These are phyloP conservation scores for Ochotona princeps DNA, from an alignment of 2,113 vertebrate genomes.

Conservation along the genomic window DNA sequence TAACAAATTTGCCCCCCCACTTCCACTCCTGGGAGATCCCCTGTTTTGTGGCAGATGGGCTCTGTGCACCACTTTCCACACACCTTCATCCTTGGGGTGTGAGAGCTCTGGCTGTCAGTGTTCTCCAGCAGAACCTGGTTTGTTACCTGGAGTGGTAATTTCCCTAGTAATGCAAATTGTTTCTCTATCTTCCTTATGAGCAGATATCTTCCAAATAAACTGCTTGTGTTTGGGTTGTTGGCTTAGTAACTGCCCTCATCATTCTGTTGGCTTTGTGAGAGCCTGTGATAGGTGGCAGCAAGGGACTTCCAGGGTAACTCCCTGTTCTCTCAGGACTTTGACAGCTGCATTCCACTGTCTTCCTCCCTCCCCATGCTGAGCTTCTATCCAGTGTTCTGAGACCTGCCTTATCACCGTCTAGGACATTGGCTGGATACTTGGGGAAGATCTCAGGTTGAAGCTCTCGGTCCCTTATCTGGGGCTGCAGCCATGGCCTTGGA, in stretches of 20 bases:
- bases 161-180: not conserved
- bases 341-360: not conserved
- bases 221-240: not conserved
- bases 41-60: not conserved
- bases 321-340: accelerated
- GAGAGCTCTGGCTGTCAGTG: not conserved
- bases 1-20: not conserved
- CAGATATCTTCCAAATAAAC: not conserved
- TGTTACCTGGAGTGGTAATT: not conserved
- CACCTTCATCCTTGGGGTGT: not conserved
- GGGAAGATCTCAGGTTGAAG: not conserved
- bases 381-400: not conserved
- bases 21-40: not conserved
- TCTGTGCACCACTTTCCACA: not conserved
- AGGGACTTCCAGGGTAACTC: not conserved
- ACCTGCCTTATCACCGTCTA: conserved; percentile 12
- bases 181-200: not conserved
- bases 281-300: not conserved
- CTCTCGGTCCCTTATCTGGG: conserved; percentile 49
- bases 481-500: conserved; percentile 57
- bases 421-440: conserved; percentile 4
- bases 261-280: not conserved
- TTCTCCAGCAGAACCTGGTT: not conserved
- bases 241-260: not conserved
- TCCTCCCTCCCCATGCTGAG: not conserved